Evolutionary conservation across 1,140 invertebrate species (phyloP).

Genomic region (Diabrotica virgifera): DNA sequence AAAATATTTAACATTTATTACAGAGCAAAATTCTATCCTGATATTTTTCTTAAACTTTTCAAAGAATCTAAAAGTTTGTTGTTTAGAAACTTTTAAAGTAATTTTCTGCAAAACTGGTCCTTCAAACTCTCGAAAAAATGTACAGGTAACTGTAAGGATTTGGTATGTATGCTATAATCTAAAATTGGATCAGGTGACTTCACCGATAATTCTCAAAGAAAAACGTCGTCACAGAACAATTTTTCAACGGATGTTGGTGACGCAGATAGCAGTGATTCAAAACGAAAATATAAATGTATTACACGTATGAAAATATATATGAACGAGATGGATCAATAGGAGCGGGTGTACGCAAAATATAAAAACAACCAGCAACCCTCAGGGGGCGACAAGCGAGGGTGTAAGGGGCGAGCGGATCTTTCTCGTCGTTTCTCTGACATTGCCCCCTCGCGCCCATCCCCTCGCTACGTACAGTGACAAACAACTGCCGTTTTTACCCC

Average conservation of each 20-base stretch:
- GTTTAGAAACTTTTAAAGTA: too few relatives aligned
- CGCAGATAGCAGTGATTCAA: slow-evolving; percentile 9
- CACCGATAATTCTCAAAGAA: background rate
- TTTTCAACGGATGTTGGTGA: slow-evolving; percentile 32
- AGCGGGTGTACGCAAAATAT: slow-evolving; percentile 34
- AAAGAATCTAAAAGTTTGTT: too few relatives aligned
- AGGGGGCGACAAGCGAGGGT: slow-evolving; percentile 12
- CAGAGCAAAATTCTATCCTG: too few relatives aligned
- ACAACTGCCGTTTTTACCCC: slow-evolving; percentile 35
- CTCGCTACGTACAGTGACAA: slow-evolving; percentile 33
- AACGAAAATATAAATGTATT: slow-evolving; percentile 34
- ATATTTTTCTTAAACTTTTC: too few relatives aligned
- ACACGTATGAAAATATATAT: slow-evolving; percentile 33
- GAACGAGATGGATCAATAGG: slow-evolving; percentile 30
- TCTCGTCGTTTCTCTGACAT: slow-evolving; percentile 18
- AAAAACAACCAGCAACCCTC: slow-evolving; percentile 39
- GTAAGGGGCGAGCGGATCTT: slow-evolving; percentile 20
- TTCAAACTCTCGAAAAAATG: too few relatives aligned
- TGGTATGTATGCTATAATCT: too few relatives aligned
- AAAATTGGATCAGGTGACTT: too few relatives aligned
- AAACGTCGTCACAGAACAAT: slow-evolving; percentile 33
- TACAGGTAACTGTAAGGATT: too few relatives aligned
- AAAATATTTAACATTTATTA: too few relatives aligned
- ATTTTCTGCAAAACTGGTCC: too few relatives aligned
- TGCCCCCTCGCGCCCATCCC: slow-evolving; percentile 24